Evolutionary conservation across 2,888 invertebrate genomes (phyloP).

Genomic region (Augiades crinisus): DNA sequence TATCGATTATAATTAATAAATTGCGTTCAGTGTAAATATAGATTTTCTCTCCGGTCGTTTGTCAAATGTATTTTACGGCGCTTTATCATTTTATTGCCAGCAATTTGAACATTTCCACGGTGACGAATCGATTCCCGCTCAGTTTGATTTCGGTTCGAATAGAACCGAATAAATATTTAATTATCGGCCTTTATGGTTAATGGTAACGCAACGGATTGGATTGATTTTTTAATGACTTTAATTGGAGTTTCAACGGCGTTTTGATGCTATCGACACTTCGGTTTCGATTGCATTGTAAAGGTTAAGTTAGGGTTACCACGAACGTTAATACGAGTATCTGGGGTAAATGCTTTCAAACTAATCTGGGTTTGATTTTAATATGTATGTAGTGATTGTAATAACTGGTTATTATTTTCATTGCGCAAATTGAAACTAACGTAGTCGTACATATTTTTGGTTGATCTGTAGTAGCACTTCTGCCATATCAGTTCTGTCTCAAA

Average conservation of each 20-base stretch:
- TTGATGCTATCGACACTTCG: slow-evolving; percentile 34
- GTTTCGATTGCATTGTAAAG: slow-evolving; percentile 37
- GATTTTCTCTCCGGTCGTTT: slow-evolving; percentile 55
- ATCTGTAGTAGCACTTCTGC: no score
- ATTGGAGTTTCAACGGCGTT: slow-evolving; percentile 49
- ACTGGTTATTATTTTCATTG: no score
- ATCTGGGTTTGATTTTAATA: no score
- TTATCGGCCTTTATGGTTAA: slow-evolving; percentile 69
- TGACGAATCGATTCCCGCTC: slow-evolving; percentile 70
- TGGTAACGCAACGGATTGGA: slow-evolving; percentile 68
- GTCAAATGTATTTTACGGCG: slow-evolving; percentile 71
- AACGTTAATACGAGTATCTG: neutral
- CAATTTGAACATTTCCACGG: slow-evolving; percentile 67
- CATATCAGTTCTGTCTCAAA: no score
- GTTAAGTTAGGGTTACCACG: slow-evolving; percentile 14
- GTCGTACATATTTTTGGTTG: no score
- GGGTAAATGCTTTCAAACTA: no score
- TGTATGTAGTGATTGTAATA: no score
- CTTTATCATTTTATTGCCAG: slow-evolving; percentile 52
- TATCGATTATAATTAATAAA: slow-evolving; percentile 63
- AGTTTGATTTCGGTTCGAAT: slow-evolving; percentile 64
- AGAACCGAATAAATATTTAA: slow-evolving; percentile 78
- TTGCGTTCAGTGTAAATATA: slow-evolving; percentile 57
- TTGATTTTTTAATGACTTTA: slow-evolving; percentile 64
- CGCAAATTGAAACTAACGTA: no score